Percentiles rank a stretch among this genome's conserved stretches.
phyloP scores from a whole-genome alignment of 2,113 vertebrate genomes.

The Cacatua alba region DNA sequence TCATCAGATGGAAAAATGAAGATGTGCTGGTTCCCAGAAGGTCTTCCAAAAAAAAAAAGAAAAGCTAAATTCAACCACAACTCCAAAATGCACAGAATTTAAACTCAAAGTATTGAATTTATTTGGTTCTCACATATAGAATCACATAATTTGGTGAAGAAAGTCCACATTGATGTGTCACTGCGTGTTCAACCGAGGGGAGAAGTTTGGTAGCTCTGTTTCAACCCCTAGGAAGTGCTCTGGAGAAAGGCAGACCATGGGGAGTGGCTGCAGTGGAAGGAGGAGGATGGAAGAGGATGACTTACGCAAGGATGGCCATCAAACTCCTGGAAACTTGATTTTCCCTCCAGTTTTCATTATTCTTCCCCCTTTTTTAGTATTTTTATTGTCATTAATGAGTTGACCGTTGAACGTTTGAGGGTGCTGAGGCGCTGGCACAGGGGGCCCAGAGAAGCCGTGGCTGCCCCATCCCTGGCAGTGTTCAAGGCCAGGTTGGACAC shows the following conservation, averaged over 20 bases:
- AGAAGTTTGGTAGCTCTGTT: not conserved
- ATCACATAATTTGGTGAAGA: not conserved
- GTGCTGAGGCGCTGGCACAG: not conserved
- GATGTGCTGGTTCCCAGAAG: not conserved
- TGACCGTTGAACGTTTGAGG: not conserved
- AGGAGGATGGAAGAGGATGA: not conserved
- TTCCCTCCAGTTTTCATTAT: not conserved
- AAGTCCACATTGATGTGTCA: rapidly evolving
- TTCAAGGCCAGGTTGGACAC: too few relatives aligned
- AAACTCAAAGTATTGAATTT: not conserved
- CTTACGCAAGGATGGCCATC: not conserved
- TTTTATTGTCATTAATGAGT: not conserved
- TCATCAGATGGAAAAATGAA: not conserved
- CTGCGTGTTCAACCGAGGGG: not conserved
- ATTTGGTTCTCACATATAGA: not conserved
- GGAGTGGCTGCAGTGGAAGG: not conserved
- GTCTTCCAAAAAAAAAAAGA: not conserved
- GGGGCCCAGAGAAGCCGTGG: too few relatives aligned
- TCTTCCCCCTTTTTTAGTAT: not conserved
- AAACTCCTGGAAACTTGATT: not conserved
- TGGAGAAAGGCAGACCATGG: not conserved
- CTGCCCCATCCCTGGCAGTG: too few relatives aligned
- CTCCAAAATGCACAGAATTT: rapidly evolving
- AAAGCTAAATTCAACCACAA: not conserved
- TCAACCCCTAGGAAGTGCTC: not conserved